phyloP scores from a whole-genome alignment of 2,113 vertebrate species.

The Crotalus helleri region DNA sequence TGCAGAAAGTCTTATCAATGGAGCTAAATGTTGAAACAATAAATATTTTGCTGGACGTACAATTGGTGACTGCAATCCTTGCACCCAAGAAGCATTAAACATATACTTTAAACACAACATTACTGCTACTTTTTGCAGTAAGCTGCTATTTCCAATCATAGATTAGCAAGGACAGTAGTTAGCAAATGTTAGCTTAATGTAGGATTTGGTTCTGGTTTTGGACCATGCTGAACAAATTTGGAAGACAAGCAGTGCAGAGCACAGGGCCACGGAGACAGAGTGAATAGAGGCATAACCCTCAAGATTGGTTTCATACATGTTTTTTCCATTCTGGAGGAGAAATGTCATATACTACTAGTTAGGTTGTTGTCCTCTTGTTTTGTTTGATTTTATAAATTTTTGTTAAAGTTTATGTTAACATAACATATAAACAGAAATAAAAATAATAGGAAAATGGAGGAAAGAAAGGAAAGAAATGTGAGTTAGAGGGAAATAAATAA shows the following conservation, averaged over 20 bases:
- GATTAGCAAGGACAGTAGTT: background rate
- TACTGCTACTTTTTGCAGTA: background rate
- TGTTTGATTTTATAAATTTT: background rate
- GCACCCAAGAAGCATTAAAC: background rate
- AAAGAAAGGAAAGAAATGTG: background rate
- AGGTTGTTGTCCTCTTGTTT: background rate
- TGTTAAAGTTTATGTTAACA: background rate
- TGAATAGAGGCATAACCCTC: background rate
- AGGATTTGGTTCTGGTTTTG: background rate
- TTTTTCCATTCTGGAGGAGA: background rate
- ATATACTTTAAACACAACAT: background rate
- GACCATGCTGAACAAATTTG: background rate
- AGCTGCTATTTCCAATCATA: background rate
- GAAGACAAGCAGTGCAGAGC: background rate
- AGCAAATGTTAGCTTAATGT: background rate
- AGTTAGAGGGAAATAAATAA: background rate
- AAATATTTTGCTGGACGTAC: background rate
- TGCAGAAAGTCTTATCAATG: background rate
- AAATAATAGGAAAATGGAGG: background rate
- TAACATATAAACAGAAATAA: too few relatives aligned
- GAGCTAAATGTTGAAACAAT: background rate
- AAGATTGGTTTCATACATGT: background rate
- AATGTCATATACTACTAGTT: background rate
- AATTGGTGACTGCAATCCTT: background rate
- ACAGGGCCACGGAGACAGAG: background rate